phyloP scores from a whole-genome alignment of 2,797 vertebrate genomes.

The Liparis tanakae region DNA sequence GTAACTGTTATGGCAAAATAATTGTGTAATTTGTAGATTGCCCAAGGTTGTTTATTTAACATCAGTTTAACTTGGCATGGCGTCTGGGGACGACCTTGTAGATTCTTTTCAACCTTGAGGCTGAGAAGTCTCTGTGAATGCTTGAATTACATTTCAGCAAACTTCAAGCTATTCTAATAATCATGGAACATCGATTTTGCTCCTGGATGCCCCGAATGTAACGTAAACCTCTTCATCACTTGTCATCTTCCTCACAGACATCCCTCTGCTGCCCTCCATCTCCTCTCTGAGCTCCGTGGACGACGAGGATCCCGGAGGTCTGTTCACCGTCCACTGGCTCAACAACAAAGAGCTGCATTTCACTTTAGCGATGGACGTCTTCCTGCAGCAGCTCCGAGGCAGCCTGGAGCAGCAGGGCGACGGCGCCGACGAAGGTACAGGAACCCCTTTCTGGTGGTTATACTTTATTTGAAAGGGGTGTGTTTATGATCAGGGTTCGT shows the following conservation, averaged over 20 bases:
- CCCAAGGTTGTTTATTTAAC: constrained; percentile 49
- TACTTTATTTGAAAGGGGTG: neutral
- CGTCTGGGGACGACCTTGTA: constrained; percentile 31
- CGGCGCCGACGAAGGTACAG: constrained; percentile 82
- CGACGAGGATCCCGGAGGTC: constrained; percentile 92
- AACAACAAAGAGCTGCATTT: constrained; percentile 98
- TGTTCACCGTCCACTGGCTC: constrained; percentile 97
- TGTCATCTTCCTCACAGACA: constrained; percentile 82
- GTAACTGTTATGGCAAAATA: constrained; percentile 16
- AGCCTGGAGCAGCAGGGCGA: constrained; percentile 89
- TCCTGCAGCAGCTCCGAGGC: constrained; percentile 91
- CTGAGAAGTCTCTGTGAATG: constrained; percentile 43
- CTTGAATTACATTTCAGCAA: constrained; percentile 44
- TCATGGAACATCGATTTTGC: constrained; percentile 32
- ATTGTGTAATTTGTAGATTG: constrained; percentile 17
- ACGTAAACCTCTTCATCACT: constrained; percentile 13
- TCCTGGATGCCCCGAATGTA: neutral
- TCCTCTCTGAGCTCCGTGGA: constrained; percentile 88
- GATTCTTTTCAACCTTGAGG: constrained; percentile 40
- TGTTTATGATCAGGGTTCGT: too few species aligned
- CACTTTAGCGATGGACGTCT: constrained; percentile 96
- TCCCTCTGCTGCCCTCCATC: constrained; percentile 97
- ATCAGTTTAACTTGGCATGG: constrained; percentile 50
- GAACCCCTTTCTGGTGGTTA: constrained; percentile 1
- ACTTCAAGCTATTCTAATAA: constrained; percentile 17